Conservation (phyloP, 2,888 invertebrate species). For the Drosophila monieri region DNA sequence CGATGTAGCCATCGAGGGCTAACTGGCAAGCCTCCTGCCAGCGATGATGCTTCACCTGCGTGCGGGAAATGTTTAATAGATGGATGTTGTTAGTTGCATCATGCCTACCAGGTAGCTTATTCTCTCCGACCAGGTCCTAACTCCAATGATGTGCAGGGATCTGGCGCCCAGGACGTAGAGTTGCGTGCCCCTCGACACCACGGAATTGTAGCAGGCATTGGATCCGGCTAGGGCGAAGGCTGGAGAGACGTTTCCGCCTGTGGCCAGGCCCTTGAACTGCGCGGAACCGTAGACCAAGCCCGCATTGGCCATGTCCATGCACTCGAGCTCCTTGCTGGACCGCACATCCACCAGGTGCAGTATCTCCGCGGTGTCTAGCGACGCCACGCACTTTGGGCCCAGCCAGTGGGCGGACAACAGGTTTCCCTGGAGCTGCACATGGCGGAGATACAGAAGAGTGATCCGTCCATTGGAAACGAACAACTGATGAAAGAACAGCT, state of each 20-base stretch:
- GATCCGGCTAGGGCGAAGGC: slow-evolving; percentile 86
- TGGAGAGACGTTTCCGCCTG: slow-evolving; percentile 95
- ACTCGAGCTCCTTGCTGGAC: slow-evolving; percentile 93
- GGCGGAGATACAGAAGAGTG: slow-evolving; percentile 88
- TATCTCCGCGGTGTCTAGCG: slow-evolving; percentile 93
- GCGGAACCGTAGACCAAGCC: slow-evolving; percentile 94
- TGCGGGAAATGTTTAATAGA: background rate
- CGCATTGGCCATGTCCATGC: slow-evolving; percentile 91
- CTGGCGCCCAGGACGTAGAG: slow-evolving; percentile 89
- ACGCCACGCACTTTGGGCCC: slow-evolving; percentile 92
- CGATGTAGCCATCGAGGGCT: slow-evolving; percentile 84
- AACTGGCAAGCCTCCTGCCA: slow-evolving; percentile 86
- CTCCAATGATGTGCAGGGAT: slow-evolving; percentile 86
- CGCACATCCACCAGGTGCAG: slow-evolving; percentile 95
- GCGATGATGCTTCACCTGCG: slow-evolving; percentile 84
- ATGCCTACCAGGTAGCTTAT: slow-evolving; percentile 86
- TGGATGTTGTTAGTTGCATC: background rate
- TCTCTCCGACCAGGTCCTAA: slow-evolving; percentile 88
- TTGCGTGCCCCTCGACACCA: slow-evolving; percentile 88
- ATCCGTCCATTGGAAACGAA: slow-evolving; percentile 85
- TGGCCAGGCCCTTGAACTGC: slow-evolving; percentile 94
- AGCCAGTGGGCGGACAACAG: slow-evolving; percentile 92
- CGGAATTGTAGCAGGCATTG: slow-evolving; percentile 89
- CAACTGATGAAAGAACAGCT: slow-evolving; percentile 92
- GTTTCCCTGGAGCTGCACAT: slow-evolving; percentile 89